These are phyloP conservation scores for Aphaenogaster ashmeadi DNA, from an alignment of 1,140 invertebrate species.

Conservation along the genomic window DNA sequence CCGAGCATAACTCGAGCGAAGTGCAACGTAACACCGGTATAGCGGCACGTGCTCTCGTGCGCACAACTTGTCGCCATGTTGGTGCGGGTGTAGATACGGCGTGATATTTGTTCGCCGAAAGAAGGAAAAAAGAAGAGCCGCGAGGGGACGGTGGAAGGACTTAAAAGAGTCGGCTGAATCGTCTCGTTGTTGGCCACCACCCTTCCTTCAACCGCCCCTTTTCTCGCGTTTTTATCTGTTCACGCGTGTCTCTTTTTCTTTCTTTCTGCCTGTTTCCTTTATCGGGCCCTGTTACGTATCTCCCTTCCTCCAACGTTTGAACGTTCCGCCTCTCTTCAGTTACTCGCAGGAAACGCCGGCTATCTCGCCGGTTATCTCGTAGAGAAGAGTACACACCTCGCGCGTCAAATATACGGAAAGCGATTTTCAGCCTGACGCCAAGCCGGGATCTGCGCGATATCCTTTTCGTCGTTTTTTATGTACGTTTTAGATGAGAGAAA, in stretches of 20 bases:
- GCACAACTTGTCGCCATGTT: constrained; percentile 72
- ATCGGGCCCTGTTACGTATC: neutral
- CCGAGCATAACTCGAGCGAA: constrained; percentile 18
- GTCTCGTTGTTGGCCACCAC: constrained; percentile 69
- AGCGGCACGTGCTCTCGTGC: constrained; percentile 72
- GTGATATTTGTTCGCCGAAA: constrained; percentile 73
- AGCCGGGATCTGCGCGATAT: constrained; percentile 25
- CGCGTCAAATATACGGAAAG: constrained; percentile 67
- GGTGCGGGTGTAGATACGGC: constrained; percentile 74
- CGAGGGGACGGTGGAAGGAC: constrained; percentile 27
- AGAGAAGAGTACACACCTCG: constrained; percentile 66
- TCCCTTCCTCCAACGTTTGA: constrained; percentile 2
- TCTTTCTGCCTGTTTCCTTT: constrained; percentile 22
- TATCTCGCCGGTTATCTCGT: constrained; percentile 70
- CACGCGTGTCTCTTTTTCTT: constrained; percentile 37
- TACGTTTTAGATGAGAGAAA: neutral
- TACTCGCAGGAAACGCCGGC: constrained; percentile 68
- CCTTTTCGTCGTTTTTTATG: neutral
- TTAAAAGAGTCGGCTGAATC: constrained; percentile 73
- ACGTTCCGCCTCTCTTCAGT: neutral
- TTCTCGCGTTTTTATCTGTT: constrained; percentile 51
- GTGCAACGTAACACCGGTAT: constrained; percentile 56
- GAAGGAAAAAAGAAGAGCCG: constrained; percentile 48
- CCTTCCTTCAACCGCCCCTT: constrained; percentile 9
- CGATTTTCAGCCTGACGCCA: constrained; percentile 63